A percentile compares a stretch with the other conserved stretches of the same genome.
Evolutionary conservation across 2,113 vertebrate species (phyloP).

Genomic region (Scolopax mira): DNA sequence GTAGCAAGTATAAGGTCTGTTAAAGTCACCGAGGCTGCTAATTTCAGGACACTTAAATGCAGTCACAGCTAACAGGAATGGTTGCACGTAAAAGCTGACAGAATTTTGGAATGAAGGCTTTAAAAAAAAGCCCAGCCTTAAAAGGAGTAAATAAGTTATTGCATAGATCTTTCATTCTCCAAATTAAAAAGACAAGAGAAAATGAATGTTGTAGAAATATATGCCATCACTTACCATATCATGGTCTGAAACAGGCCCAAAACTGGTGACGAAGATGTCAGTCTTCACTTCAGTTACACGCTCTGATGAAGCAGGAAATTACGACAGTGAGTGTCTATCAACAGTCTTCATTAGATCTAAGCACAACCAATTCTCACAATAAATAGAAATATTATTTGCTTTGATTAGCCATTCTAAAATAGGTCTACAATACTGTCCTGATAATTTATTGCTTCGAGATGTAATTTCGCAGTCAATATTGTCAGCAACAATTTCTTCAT

Average conservation of each 20-base stretch:
- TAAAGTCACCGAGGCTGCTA: conserved; percentile 17
- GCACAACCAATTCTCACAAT: conserved; percentile 72
- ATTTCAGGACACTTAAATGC: conserved; percentile 9
- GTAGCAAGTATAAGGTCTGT: conserved; percentile 32
- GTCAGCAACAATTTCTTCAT: background rate
- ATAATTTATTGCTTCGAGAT: conserved; percentile 63
- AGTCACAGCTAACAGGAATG: background rate
- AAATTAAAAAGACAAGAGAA: conserved; percentile 25
- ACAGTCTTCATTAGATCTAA: conserved; percentile 76
- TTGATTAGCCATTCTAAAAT: conserved; percentile 74
- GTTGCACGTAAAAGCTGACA: background rate
- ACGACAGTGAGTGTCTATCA: conserved; percentile 85
- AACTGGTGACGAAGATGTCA: conserved; percentile 99
- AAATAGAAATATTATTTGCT: conserved; percentile 71
- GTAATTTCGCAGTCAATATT: conserved; percentile 70
- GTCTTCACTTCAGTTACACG: conserved; percentile 99
- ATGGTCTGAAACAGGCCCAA: conserved; percentile 97
- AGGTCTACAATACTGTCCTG: conserved; percentile 30
- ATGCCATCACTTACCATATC: conserved; percentile 90
- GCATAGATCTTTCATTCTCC: background rate
- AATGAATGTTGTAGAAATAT: background rate
- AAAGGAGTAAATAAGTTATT: background rate
- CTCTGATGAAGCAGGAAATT: conserved; percentile 97
- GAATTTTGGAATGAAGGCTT: background rate
- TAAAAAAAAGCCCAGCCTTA: background rate